These are phyloP conservation scores for Macrophya annulata DNA, from an alignment of 2,888 invertebrate species.

Conservation along the genomic window DNA sequence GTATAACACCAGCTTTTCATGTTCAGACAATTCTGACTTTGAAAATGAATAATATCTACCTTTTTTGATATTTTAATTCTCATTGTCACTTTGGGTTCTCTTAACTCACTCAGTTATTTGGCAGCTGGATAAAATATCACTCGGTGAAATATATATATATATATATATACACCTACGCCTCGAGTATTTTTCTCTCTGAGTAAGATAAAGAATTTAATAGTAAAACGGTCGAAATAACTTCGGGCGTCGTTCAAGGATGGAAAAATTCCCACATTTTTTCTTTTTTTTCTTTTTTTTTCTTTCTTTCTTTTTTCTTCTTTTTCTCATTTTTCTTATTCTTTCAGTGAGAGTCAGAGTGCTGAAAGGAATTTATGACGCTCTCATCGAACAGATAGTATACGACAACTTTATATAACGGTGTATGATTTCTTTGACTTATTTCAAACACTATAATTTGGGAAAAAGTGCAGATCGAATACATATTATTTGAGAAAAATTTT, in stretches of 20 bases:
- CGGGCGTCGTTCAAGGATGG: slow-evolving; percentile 5
- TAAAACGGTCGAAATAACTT: slow-evolving; percentile 20
- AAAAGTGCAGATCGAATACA: too few species aligned
- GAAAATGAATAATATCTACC: not conserved
- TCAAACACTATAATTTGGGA: not conserved
- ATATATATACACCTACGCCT: not conserved
- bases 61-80: not conserved
- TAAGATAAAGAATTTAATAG: slow-evolving; percentile 46
- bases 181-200: not conserved
- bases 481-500: too few species aligned
- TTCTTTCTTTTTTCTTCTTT: not conserved
- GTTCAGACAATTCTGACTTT: not conserved
- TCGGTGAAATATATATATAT: not conserved
- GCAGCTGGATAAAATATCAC: slow-evolving; percentile 1
- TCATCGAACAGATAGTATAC: not conserved
- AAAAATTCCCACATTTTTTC: slow-evolving; percentile 18
- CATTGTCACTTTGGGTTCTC: not conserved
- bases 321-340: not conserved
- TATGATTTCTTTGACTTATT: not conserved
- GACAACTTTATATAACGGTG: not conserved
- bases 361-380: not conserved
- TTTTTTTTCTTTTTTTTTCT: not conserved
- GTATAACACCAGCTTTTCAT: not conserved
- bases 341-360: not conserved
- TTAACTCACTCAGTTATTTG: not conserved